phyloP scores from a whole-genome alignment of 2,888 invertebrate species.

The Julus scanicus region DNA sequence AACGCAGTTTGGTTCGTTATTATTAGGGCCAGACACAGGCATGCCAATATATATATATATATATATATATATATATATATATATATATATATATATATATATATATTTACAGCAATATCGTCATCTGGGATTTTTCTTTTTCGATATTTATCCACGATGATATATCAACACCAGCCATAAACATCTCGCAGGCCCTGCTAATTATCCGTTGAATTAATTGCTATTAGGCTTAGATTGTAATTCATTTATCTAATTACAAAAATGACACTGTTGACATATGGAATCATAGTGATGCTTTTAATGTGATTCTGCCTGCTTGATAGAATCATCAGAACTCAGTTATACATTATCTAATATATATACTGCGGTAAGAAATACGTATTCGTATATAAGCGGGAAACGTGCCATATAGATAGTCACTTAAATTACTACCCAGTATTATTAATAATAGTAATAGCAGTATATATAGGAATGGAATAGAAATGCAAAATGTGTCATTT shows the following conservation, averaged over 20 bases:
- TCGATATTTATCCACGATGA: not conserved
- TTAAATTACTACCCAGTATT: not conserved
- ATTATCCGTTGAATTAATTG: not conserved
- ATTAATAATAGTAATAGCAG: not conserved
- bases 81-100: no score
- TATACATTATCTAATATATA: not conserved
- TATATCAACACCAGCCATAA: conserved; percentile 3
- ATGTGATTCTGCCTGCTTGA: not conserved
- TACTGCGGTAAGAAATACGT: not conserved
- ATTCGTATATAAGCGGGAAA: no score
- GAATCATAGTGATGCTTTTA: not conserved
- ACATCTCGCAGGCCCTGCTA: not conserved
- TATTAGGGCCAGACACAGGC: conserved; percentile 10
- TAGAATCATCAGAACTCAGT: not conserved
- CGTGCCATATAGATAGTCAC: no score
- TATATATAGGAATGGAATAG: not conserved
- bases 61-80: no score
- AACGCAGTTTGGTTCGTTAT: no score
- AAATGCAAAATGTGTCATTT: no score
- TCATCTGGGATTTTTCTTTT: not conserved
- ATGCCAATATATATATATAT: not conserved
- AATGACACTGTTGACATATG: conserved; percentile 3
- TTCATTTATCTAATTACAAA: conserved; percentile 32
- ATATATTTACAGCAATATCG: no score
- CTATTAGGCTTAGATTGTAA: conserved; percentile 3